Base-by-base conservation (phyloP, 2,888 invertebrate genomes). In the Dolichomitus sp. region DNA sequence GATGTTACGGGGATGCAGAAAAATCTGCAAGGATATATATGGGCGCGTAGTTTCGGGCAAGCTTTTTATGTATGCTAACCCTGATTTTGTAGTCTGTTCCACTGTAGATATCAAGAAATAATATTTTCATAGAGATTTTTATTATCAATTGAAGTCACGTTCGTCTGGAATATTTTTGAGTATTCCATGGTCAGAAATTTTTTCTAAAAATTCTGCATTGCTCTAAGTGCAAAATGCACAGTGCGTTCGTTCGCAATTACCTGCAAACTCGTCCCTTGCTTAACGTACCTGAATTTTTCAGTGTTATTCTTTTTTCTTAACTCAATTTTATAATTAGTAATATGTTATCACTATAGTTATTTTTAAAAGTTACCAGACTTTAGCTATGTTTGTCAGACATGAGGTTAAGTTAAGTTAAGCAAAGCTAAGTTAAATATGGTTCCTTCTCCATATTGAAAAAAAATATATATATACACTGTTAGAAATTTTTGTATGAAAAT, bases 1-100 rank as follows among this genome's bases (percentile, higher is more conserved):
- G 83, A 80, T 80, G 83, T 74, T 83, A 69, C 77, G 59, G 48
- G 63, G 69, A 73, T 69, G 78, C 54, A 80, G 65, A 63, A 59
- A 59, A 77, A 50, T 74, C 77, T 57, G 54, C 45, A 57, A 50
- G 83, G 76, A 83, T 83, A 77, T 77, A 61, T 76, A 27, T n/a
- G 40, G 19, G 40, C 19, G 17, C 73, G 54, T 54, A 73, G 69
- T 80, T 80, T 69, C 73, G 76, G 61, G 72, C 61, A 23, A 73
- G 69, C 73, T 80, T 65, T 50, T 65, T 50, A 23, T 69, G 69
- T 57, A 66, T 61, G 76, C 77, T 73, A 77, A 80, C 80, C 83
- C 73, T 68, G 48, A 63, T 81, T 61, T 63, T 52, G 54, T 40
- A 48, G 57, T 33, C 40, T 72, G 52, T 48, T 72, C 3, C 27